Percentiles rank a stretch among this genome's conserved stretches.
phyloP scores from a whole-genome alignment of 2,113 vertebrate species.

The Mormyrus lacerda region DNA sequence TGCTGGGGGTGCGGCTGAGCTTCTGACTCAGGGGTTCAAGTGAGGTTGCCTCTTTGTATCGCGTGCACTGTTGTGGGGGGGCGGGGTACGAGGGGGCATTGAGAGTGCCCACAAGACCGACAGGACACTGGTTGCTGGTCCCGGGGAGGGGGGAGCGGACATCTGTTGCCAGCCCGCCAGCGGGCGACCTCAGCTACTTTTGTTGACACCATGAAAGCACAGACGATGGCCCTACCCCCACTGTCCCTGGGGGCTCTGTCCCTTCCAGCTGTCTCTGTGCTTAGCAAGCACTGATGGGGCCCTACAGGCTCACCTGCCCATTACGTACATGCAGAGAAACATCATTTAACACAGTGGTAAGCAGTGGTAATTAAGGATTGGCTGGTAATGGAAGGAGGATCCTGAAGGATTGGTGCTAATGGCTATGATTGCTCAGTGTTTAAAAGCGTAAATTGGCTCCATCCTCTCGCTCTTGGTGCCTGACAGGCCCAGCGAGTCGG shows the following conservation, averaged over 20 bases:
- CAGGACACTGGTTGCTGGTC: constrained; percentile 87
- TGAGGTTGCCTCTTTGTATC: constrained; percentile 65
- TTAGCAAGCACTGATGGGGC: neutral
- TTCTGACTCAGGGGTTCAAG: constrained; percentile 30
- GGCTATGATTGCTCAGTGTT: neutral
- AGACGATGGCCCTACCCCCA: constrained; percentile 15
- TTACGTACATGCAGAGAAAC: neutral
- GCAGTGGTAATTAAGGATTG: neutral
- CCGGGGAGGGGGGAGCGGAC: constrained; percentile 83
- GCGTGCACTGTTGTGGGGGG: constrained; percentile 71
- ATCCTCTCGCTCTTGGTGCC: neutral
- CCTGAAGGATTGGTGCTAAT: neutral
- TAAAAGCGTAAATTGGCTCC: neutral
- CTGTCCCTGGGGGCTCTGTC: neutral
- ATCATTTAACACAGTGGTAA: neutral
- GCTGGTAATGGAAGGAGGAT: neutral
- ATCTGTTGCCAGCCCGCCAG: constrained; percentile 85
- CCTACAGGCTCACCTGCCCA: neutral
- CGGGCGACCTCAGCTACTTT: constrained; percentile 65
- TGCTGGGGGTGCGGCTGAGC: constrained; percentile 4
- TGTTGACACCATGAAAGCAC: constrained; percentile 49
- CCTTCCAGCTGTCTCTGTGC: neutral
- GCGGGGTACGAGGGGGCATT: constrained; percentile 73
- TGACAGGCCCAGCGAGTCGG: neutral
- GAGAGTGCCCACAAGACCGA: constrained; percentile 72